Conservation (phyloP, 2,113 vertebrate species). For the Peromyscus polionotus region DNA sequence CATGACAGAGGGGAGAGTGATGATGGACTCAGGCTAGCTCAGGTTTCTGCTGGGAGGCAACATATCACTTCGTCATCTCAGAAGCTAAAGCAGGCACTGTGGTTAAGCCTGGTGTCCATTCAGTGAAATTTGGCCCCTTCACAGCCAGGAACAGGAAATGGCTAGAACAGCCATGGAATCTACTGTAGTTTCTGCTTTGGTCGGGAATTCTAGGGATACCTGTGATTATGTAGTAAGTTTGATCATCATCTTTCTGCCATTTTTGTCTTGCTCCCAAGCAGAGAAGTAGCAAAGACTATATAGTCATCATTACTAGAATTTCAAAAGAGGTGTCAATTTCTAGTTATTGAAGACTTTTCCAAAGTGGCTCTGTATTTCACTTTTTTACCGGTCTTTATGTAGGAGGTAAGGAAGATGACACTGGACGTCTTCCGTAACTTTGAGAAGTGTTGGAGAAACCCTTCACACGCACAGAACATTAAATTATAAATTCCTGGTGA, state of each 20-base stretch:
- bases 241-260: neutral
- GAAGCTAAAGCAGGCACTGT: neutral
- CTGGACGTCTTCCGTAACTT: neutral
- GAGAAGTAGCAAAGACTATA: conserved; percentile 2
- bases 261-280: neutral
- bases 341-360: conserved; percentile 12
- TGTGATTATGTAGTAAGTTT: neutral
- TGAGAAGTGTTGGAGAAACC: conserved; percentile 34
- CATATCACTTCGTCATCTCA: neutral
- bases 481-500: conserved; percentile 12
- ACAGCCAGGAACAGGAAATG: neutral
- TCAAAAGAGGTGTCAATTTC: conserved; percentile 1
- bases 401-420: neutral
- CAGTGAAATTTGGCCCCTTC: neutral
- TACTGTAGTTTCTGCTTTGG: neutral
- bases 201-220: neutral
- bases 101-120: neutral
- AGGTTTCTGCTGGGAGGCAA: conserved; percentile 3
- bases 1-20: neutral
- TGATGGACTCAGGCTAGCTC: neutral
- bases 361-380: conserved; percentile 38
- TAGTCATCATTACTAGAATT: neutral
- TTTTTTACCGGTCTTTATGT: neutral
- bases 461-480: neutral
- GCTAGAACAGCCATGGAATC: neutral